A percentile compares a stretch with the other conserved stretches of the same genome.
Conservation (phyloP, 2,888 invertebrate genomes). For the Amphimallon solstitiale region DNA sequence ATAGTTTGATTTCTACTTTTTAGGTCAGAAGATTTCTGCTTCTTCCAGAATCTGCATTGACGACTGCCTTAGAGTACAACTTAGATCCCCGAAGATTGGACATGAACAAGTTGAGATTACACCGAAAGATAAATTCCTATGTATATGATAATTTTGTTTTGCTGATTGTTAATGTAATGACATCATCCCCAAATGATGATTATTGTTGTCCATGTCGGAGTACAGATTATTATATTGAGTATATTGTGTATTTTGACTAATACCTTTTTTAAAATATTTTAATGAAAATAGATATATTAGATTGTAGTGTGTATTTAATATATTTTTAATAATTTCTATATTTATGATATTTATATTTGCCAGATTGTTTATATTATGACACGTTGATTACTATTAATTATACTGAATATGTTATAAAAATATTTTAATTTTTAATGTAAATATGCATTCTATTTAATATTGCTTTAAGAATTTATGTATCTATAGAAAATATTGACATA, state of each 20-base stretch:
- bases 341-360: too few relatives aligned
- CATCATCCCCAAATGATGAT: not conserved
- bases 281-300: too few relatives aligned
- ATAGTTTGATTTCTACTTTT: not conserved
- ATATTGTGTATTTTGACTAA: constrained; percentile 1
- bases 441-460: too few relatives aligned
- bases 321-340: too few relatives aligned
- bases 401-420: too few relatives aligned
- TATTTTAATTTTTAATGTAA: too few relatives aligned
- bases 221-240: constrained; percentile 25
- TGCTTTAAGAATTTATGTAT: too few relatives aligned
- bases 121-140: not conserved
- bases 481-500: too few relatives aligned
- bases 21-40: constrained; percentile 19
- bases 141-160: not conserved
- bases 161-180: constrained; percentile 19
- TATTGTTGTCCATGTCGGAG: not conserved
- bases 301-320: too few relatives aligned
- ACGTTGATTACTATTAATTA: too few relatives aligned
- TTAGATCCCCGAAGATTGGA: constrained; percentile 22
- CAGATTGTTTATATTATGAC: too few relatives aligned
- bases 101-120: not conserved
- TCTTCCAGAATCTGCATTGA: not conserved
- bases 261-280: too few relatives aligned
- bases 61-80: constrained; percentile 14